These are phyloP conservation scores for Kryptolebias marmoratus DNA, from an alignment of 2,113 vertebrate genomes.

Conservation along the genomic window DNA sequence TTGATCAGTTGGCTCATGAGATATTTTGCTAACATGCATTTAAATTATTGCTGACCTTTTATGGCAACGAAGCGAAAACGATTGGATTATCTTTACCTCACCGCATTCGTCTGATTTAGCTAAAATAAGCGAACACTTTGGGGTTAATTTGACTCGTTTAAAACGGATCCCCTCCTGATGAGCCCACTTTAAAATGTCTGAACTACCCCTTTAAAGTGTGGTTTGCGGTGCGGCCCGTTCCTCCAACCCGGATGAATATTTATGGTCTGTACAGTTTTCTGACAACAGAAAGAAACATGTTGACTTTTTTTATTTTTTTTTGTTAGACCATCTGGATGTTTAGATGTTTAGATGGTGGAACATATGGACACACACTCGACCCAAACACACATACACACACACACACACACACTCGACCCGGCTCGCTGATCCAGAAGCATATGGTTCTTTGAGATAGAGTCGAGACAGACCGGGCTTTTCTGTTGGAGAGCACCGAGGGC, in stretches of 20 bases:
- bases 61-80: too few species aligned
- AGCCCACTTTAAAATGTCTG: too few species aligned
- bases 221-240: not conserved
- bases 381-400: not conserved
- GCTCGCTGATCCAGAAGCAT: slow-evolving; percentile 55
- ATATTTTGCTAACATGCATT: too few species aligned
- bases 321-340: slow-evolving; percentile 66
- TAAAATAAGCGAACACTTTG: too few species aligned
- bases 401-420: slow-evolving; percentile 3
- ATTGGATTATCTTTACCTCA: too few species aligned
- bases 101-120: too few species aligned
- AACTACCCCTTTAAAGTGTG: too few species aligned
- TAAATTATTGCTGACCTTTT: too few species aligned
- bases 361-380: not conserved
- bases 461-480: slow-evolving; percentile 62
- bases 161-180: too few species aligned
- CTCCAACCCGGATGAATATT: slow-evolving; percentile 47
- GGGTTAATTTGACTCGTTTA: too few species aligned
- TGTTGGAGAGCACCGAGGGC: slow-evolving; percentile 63
- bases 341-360: slow-evolving; percentile 37
- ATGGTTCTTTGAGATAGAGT: slow-evolving; percentile 75
- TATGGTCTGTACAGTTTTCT: slow-evolving; percentile 44
- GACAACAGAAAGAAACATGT: slow-evolving; percentile 51
- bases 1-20: too few species aligned
- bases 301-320: slow-evolving; percentile 12